Base-by-base conservation (phyloP, 1,140 invertebrate species). In the Bombus polaris region DNA sequence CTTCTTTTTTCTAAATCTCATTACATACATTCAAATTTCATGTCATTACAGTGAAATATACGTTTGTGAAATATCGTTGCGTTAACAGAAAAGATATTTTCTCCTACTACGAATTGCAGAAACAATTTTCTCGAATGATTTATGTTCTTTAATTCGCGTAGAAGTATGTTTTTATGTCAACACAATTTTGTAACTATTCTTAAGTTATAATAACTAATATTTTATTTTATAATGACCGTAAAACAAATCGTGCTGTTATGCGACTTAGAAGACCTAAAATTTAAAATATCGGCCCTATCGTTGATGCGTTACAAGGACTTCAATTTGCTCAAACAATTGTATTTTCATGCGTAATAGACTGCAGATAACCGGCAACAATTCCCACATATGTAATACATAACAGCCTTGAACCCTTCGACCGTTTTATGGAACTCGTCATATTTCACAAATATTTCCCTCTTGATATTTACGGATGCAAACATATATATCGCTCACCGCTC, bases 1-100 rank as follows among this genome's bases (percentile, higher is more conserved):
- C 25, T 70, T 66, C 18, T 4, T 13, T 53, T n/a, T 6, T 10
- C 22, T 35, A 12, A 42, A 32, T 42, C 39, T 57, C 47, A n/a
- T 68, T 81, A 42, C 25, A 6, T 53, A 53, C 6, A 81, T 81
- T 81, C 25, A 42, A 44, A 62, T 73, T 73, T 28, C 28, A 71
- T 32, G 5, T 80, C 10, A 47, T 53, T n/a, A 47, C 15, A 28
- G 13, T 57, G 25, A 57, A 42, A 53, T 13, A 22, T 25, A 1
- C 5, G 47, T n/a, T n/a, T n/a, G n/a, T n/a, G n/a, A n/a, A n/a
- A n/a, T n/a, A n/a, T 22, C 47, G 18, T 53, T 22, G 47, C 47
- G 18, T 53, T 53, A 22, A 53, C 47, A 53, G 18, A 53, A 53
- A 53, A 53, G 47, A 53, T 22, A 53, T 53, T 2, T 53, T 53